Percentiles rank a stretch among this genome's conserved stretches.
Conservation (phyloP, 2,888 invertebrate species). For the Criorhina ranunculi region DNA sequence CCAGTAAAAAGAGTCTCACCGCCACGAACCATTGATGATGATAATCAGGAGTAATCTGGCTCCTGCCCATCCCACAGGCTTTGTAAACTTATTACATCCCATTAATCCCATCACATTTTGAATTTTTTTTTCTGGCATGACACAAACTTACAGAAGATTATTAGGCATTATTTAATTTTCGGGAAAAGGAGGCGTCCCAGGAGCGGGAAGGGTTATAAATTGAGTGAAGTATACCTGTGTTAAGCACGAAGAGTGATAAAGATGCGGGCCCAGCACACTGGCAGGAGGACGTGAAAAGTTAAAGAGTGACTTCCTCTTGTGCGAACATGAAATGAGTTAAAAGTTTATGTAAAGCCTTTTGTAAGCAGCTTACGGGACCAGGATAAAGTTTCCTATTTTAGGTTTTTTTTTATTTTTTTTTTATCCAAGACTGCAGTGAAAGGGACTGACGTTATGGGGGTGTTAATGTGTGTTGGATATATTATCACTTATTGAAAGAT, state of each 20-base stretch:
- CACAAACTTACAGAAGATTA: conserved; percentile 60
- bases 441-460: background rate
- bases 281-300: background rate
- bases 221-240: conserved; percentile 48
- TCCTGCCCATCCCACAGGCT: conserved; percentile 16
- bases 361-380: conserved; percentile 70
- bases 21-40: conserved; percentile 45
- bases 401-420: conserved; percentile 5
- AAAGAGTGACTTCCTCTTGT: conserved; percentile 34
- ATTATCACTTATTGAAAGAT: conserved; percentile 28
- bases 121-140: conserved; percentile 24
- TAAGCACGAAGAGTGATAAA: background rate
- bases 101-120: conserved; percentile 67
- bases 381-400: conserved; percentile 66
- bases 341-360: conserved; percentile 70
- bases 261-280: conserved; percentile 42
- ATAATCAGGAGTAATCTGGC: conserved; percentile 66
- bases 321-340: conserved; percentile 57
- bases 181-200: conserved; percentile 28
- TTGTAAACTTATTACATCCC: conserved; percentile 67
- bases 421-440: background rate
- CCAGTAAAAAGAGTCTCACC: background rate
- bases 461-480: conserved; percentile 4
- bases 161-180: conserved; percentile 73
- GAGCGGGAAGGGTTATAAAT: conserved; percentile 57